A percentile compares a stretch with the other conserved stretches of the same genome.
These are phyloP conservation scores for Microctonus brassicae DNA, from an alignment of 2,888 invertebrate genomes.

Conservation along the genomic window DNA sequence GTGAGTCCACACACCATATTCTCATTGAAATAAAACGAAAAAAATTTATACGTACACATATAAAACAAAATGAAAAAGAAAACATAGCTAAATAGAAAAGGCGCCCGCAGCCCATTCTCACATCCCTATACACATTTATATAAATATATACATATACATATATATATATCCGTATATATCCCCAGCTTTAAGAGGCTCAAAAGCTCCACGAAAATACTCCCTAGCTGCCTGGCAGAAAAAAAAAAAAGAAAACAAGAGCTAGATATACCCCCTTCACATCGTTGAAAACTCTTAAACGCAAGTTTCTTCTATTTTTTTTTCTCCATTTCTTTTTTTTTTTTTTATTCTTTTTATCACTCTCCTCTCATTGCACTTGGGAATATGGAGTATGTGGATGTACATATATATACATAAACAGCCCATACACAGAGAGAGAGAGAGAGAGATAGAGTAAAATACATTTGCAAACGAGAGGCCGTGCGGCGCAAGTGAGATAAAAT, in stretches of 20 bases:
- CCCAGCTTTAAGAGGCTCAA: not conserved
- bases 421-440: too few species aligned
- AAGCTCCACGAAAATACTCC: not conserved
- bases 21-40: not conserved
- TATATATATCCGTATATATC: not conserved
- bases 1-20: conserved; percentile 72
- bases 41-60: too few species aligned
- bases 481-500: too few species aligned
- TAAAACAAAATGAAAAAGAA: not conserved
- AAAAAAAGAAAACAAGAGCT: conserved; percentile 7
- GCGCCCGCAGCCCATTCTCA: not conserved
- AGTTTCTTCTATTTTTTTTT: conserved; percentile 21
- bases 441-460: not conserved
- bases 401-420: conserved; percentile 3
- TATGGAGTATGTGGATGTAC: not conserved
- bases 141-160: not conserved
- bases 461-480: conserved; percentile 2
- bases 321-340: conserved; percentile 15
- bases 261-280: conserved; percentile 10
- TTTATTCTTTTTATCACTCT: conserved; percentile 9
- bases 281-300: conserved; percentile 23
- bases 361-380: conserved; percentile 15
- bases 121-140: too few species aligned
- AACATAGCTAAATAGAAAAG: not conserved
- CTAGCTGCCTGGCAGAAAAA: not conserved